Percentiles rank a stretch among this genome's conserved stretches.
Conservation (phyloP, 2,113 vertebrate species). For the Malaclemys terrapin region DNA sequence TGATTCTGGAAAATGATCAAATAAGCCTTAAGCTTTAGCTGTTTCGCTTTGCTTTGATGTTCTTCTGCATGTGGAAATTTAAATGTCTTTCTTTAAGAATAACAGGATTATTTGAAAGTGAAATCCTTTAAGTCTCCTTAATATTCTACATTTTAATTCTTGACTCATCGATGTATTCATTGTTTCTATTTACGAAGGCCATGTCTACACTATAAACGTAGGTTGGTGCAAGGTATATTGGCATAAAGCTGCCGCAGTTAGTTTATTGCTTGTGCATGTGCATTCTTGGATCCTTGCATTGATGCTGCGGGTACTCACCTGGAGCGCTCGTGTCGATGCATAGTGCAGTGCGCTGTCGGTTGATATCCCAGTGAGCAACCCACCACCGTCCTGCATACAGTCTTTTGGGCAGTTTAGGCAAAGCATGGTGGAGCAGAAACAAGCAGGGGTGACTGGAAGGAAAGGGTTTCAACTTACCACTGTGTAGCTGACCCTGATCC, state of each 20-base stretch:
- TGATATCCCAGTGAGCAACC: no score
- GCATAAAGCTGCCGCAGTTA: not conserved
- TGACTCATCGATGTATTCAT: not conserved
- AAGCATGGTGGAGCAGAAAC: no score
- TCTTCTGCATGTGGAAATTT: not conserved
- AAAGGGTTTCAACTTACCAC: no score
- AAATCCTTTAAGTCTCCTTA: not conserved
- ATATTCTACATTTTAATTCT: not conserved
- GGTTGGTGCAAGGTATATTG: not conserved
- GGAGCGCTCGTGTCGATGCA: not conserved
- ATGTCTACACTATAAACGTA: conserved; percentile 33
- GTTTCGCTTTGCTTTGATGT: conserved; percentile 57
- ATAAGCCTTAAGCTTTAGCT: conserved; percentile 32
- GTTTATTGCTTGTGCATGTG: not conserved
- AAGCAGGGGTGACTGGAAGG: no score
- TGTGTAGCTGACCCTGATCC: no score
- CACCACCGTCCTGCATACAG: no score
- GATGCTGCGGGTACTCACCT: not conserved
- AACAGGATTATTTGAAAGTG: conserved; percentile 28
- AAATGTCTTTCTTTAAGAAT: conserved; percentile 42
- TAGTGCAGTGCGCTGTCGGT: no score
- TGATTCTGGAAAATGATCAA: conserved; percentile 39
- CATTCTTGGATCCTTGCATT: not conserved
- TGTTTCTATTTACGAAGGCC: not conserved
- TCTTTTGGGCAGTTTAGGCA: no score